Base-by-base conservation (phyloP, 2,888 invertebrate genomes). In the Nudaria mundana region DNA sequence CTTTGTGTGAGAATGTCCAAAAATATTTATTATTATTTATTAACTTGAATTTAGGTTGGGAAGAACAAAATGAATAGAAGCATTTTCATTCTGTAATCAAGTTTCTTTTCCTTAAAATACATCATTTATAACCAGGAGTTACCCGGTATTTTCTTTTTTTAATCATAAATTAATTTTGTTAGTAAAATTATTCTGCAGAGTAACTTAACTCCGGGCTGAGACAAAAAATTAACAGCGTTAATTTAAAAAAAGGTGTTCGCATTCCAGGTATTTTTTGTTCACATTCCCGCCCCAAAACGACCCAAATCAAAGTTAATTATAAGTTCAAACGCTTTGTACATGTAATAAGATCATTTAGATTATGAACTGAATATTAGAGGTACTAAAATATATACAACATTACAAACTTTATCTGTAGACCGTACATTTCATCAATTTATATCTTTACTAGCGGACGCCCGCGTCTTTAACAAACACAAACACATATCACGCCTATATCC, bases 221-320 rank as follows among this genome's bases (percentile, higher is more conserved):
- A 28, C 38, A 41, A 39, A 46, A 55, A 47, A 47, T 33, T 29
- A 34, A 16, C 18, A 18, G 35, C 38, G 37, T 45, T 49, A 56
- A 52, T 37, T 44, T 36, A 7, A 40, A 30, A n/a, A n/a, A 44
- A 34, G 42, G 40, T 40, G 37, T 36, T 48, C 49, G 15, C 30
- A 10, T 26, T 34, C 18, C 12, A 50, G 50, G 50, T 53, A 44
- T 43, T 61, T 62, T 62, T 62, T 61, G 42, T 48, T 29, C 16
- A 12, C 38, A 42, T 44, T 51, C 45, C 45, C 46, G 8, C 34
- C 25, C 25, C 16, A 18, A 12, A 34, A 25, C 14, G 24, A 50
- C 49, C 58, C 40, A 49, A 56, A 62, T 51, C 49, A 50, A 42
- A 44, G 51, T 49, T 53, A 62, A 61, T 61, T 62, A 58, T 42